phyloP scores from a whole-genome alignment of 2,888 invertebrate species.

The Pycnomerus fuliginosus region DNA sequence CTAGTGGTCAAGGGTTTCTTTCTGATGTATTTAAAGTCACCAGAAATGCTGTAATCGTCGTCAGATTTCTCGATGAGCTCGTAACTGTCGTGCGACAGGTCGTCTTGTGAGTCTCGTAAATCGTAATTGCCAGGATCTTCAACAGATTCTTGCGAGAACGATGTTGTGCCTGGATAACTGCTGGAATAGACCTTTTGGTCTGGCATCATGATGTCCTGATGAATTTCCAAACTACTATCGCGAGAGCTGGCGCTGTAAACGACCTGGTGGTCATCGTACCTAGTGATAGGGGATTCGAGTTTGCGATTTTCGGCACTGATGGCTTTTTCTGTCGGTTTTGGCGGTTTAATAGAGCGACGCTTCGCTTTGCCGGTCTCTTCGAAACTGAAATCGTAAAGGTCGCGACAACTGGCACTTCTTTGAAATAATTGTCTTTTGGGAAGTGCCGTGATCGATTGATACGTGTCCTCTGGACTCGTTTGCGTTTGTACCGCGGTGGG shows the following conservation, averaged over 20 bases:
- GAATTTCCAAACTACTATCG: slow-evolving; percentile 63
- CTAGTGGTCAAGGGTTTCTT: slow-evolving; percentile 51
- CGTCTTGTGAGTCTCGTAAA: slow-evolving; percentile 75
- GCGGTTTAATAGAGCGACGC: slow-evolving; percentile 54
- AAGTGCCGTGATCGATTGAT: slow-evolving; percentile 41
- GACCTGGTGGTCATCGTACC: slow-evolving; percentile 69
- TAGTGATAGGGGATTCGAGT: slow-evolving; percentile 69
- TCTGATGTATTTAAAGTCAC: slow-evolving; percentile 45
- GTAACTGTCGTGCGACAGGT: slow-evolving; percentile 85
- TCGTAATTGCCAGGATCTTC: slow-evolving; percentile 66
- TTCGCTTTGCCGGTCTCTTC: slow-evolving; percentile 69
- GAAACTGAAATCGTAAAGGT: slow-evolving; percentile 75
- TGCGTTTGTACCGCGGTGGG: slow-evolving; percentile 36
- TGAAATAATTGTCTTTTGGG: slow-evolving; percentile 65
- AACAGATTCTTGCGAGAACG: slow-evolving; percentile 62
- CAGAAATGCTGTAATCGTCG: slow-evolving; percentile 61
- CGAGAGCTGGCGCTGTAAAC: slow-evolving; percentile 64
- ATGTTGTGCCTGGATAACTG: slow-evolving; percentile 80
- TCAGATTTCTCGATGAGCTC: slow-evolving; percentile 78
- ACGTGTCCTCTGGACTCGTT: slow-evolving; percentile 38
- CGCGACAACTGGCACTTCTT: slow-evolving; percentile 80
- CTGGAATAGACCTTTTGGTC: slow-evolving; percentile 79
- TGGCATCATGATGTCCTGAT: slow-evolving; percentile 64
- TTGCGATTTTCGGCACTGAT: slow-evolving; percentile 51
- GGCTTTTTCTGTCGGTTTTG: slow-evolving; percentile 49